Conservation (phyloP, 2,888 invertebrate genomes). For the Mylabris sibirica region DNA sequence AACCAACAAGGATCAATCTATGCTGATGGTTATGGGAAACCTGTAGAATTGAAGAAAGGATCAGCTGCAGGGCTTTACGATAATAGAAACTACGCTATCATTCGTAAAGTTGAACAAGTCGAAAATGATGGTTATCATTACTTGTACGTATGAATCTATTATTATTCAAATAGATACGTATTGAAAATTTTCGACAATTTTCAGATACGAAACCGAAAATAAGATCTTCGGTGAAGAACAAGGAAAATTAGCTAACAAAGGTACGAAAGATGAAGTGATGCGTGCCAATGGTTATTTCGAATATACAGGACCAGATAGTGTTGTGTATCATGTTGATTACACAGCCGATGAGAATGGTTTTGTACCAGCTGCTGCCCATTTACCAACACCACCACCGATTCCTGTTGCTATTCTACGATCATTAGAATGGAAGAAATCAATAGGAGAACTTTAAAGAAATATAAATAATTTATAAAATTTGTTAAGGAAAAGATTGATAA, state of each 20-base stretch:
- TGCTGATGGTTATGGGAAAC: slow-evolving; percentile 26
- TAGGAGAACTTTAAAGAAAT: slow-evolving; percentile 33
- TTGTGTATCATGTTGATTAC: slow-evolving; percentile 68
- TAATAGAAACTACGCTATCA: slow-evolving; percentile 62
- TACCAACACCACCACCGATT: slow-evolving; percentile 58
- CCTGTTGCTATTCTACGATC: slow-evolving; percentile 46
- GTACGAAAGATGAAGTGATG: slow-evolving; percentile 65
- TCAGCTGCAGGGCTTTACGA: slow-evolving; percentile 53
- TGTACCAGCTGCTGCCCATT: slow-evolving; percentile 62
- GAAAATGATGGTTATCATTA: slow-evolving; percentile 68
- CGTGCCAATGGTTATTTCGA: slow-evolving; percentile 72
- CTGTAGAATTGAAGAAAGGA: slow-evolving; percentile 35
- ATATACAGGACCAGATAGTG: slow-evolving; percentile 68
- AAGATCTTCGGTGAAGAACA: slow-evolving; percentile 69
- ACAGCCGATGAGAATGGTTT: slow-evolving; percentile 70
- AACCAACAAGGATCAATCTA: neutral
- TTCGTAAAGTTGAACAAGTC: slow-evolving; percentile 65
- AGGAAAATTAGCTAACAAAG: slow-evolving; percentile 64
- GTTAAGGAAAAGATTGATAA: neutral
- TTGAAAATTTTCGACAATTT: slow-evolving; percentile 31
- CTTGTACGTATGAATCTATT: slow-evolving; percentile 50
- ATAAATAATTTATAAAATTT: slow-evolving; percentile 29
- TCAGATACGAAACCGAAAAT: slow-evolving; percentile 69
- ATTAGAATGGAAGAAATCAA: slow-evolving; percentile 43
- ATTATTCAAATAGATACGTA: slow-evolving; percentile 10